Evolutionary conservation across 2,113 vertebrate genomes (phyloP).

Genomic region (Anhinga rufa): DNA sequence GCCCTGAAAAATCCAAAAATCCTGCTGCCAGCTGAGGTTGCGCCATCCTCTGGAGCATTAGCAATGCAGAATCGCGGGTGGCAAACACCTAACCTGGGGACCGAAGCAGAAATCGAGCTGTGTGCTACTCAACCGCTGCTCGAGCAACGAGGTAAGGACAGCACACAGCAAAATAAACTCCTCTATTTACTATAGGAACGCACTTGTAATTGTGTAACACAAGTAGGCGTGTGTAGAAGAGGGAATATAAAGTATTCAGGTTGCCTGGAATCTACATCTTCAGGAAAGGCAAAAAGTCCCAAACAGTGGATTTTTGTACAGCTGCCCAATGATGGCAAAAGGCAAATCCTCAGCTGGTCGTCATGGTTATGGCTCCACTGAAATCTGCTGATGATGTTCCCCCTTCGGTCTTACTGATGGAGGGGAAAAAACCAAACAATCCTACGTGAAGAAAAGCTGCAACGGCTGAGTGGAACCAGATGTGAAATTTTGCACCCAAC

Average conservation of each 20-base stretch:
- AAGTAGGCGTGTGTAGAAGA: not conserved
- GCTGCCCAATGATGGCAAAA: not conserved
- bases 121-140: not conserved
- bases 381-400: not conserved
- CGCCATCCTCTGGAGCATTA: not conserved
- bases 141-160: not conserved
- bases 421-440: not conserved
- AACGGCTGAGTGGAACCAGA: not conserved
- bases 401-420: not conserved
- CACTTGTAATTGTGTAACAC: accelerated
- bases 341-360: not conserved
- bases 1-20: not conserved
- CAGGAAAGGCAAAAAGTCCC: not conserved
- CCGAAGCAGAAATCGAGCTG: not conserved
- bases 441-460: not conserved
- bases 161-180: not conserved
- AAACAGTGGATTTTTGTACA: not conserved
- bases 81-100: not conserved
- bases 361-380: not conserved
- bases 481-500: not conserved
- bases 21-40: not conserved
- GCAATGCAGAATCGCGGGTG: not conserved
- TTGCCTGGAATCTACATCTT: not conserved
- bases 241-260: not conserved
- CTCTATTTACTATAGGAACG: not conserved